Evolutionary conservation across 35 echinoderm and acorn worm species (phyloP), one percentile per base, ranked within the genome.

Genomic region (Heliocidaris erythrogramma): DNA sequence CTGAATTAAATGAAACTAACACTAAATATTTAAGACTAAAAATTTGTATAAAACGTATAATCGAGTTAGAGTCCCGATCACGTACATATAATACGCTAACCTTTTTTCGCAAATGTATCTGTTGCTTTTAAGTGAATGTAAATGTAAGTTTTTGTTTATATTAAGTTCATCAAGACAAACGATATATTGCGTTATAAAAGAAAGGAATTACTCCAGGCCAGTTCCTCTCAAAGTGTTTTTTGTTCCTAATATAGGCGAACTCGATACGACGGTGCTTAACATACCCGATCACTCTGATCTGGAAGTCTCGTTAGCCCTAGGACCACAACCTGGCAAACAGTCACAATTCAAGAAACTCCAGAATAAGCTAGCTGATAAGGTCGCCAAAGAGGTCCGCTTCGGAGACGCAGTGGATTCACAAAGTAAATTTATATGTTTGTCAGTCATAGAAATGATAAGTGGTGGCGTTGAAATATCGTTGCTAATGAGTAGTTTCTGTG

Each of bases 201-300:
- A 42, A 42, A 0, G 35, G 35, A 42, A 42, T 42, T 42, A 42
- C 35, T 42, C 35, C 3, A 42, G 35, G 35, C 35, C 35, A 0
- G 35, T 12, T 60, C 59, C 59, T 14, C 12, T 60, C 18, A 60
- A 60, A n/a, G 21, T 30, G 29, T 89, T 92, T 92, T 48, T 69
- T 90, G 31, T 0, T 61, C 31, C 27, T 52, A 5, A 49, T 49
- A 32, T 88, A 95, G 94, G 94, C 92, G 94, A 95, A 35, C 90
- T 95, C 8, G 88, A 95, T 61, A 60, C 86, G 6, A 48, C 94
- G 13, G 78, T 95, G 48, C 31, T 95, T 21, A 95, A 90, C 32
- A 95, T 95, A n/a, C 94, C 94, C 50, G 87, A 91, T 4, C 86
- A 95, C 88, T 90, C 88, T 2, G 94, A 95, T 24, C 13, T 95